Conservation (phyloP, 2,888 invertebrate genomes). For the Colletes collaris region DNA sequence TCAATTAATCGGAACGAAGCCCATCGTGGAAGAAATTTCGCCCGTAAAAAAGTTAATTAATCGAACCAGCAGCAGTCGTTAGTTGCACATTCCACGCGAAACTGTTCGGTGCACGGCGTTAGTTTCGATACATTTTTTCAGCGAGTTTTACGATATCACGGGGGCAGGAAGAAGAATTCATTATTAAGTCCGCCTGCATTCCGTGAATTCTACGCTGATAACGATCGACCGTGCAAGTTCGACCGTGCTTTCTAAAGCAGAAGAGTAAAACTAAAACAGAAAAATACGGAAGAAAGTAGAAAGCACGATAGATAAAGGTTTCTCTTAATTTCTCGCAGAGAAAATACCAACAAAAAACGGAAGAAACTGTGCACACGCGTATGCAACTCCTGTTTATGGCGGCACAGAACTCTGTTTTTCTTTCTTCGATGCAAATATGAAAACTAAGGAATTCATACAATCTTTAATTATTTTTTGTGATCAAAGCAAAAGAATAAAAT, state of each 20-base stretch:
- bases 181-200: conserved; percentile 10
- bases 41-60: conserved; percentile 41
- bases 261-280: neutral
- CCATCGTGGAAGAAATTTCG: conserved; percentile 15
- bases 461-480: too few relatives aligned
- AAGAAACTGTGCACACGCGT: too few relatives aligned
- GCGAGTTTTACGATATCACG: conserved; percentile 4
- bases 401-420: neutral
- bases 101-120: neutral
- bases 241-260: neutral
- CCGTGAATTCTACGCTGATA: conserved; percentile 8
- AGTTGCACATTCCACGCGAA: conserved; percentile 24
- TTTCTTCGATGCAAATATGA: neutral
- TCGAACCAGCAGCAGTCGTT: neutral
- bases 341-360: neutral
- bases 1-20: neutral
- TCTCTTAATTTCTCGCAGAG: neutral
- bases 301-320: neutral
- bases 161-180: conserved; percentile 1
- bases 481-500: too few relatives aligned
- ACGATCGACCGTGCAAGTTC: neutral
- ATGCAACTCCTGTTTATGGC: too few relatives aligned
- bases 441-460: neutral
- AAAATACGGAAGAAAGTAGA: neutral
- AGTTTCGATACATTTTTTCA: conserved; percentile 20